Conservation (phyloP, 2,797 vertebrate species). For the Simalia tracyae region DNA sequence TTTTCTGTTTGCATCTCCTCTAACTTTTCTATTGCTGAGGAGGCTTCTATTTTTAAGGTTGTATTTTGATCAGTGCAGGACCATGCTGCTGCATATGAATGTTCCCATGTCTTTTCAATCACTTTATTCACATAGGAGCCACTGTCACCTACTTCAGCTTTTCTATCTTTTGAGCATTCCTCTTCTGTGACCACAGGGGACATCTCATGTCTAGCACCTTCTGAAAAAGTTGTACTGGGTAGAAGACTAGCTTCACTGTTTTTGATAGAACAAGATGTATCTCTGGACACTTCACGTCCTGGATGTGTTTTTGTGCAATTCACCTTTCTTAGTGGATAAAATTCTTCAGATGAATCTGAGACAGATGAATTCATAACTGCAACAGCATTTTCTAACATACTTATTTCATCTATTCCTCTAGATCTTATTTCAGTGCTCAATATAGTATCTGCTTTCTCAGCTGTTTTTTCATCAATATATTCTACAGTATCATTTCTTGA, state of each 20-base stretch:
- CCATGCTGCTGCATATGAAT: background rate
- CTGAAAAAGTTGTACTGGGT: background rate
- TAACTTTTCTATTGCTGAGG: background rate
- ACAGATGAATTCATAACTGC: conserved; percentile 28
- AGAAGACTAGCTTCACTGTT: background rate
- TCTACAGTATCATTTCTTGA: conserved; percentile 51
- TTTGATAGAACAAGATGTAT: conserved; percentile 4
- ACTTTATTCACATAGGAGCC: background rate
- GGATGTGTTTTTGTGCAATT: background rate
- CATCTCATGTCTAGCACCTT: conserved; percentile 3
- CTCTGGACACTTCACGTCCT: conserved; percentile 6
- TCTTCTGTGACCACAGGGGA: accelerated
- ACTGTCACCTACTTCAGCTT: background rate
- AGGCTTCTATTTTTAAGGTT: background rate
- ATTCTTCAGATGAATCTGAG: conserved; percentile 52
- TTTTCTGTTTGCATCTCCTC: background rate
- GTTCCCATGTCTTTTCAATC: background rate
- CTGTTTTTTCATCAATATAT: conserved; percentile 36
- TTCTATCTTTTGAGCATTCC: background rate
- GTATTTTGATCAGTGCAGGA: background rate
- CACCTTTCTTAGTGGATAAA: conserved; percentile 11
- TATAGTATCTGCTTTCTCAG: conserved; percentile 21
- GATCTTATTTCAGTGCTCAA: background rate
- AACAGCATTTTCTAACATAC: conserved; percentile 5
- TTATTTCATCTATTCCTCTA: background rate